Base-by-base conservation (phyloP, 2,888 invertebrate species). In the Noctua pronuba region DNA sequence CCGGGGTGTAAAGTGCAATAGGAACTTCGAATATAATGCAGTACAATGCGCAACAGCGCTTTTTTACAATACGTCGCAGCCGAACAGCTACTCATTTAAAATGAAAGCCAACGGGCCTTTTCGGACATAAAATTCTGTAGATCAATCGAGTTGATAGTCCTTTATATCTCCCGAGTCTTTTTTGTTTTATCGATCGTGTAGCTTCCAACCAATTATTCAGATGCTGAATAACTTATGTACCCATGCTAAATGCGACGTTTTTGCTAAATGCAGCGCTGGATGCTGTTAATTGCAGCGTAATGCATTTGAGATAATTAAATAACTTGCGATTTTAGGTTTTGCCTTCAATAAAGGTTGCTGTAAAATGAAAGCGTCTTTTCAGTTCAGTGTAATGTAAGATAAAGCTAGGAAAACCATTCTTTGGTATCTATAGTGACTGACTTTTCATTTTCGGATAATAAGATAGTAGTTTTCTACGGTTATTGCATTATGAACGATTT, bases 101-200 rank as follows among this genome's bases (percentile, higher is more conserved):
- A 41, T n/a, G 3, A 31, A 73, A 70, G 70, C 80, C 83, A 84
- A 71, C 75, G 84, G 84, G 49, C 16, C 46, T 41, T 55, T 18
- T 67, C 24, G 52, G 28, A 64, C 31, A 58, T 72, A 49, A 78
- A 77, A 66, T 10, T 55, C 38, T 52, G 16, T 52, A 52, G 52
- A 81, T 75, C 52, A 66, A 55, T 75, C 55, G 13, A 62, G 35
- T n/a, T 13, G 28, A 73, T 52, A 58, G 49, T 18, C 35, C 35
- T 41, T 55, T 41, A 70, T 49, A 77, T 35, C 35, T 52, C 35
- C 10, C 16, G n/a, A n/a, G 18, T 8, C 38, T 60, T 58, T 66
- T 69, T 44, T 68, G 11, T 31, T 66, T 60, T 52, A 70, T 52
- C 16, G 13, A 64, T 46, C 24, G 18, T 49, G 28, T 66, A 70